phyloP scores from a whole-genome alignment of 2,113 vertebrate genomes.

The Peromyscus leucopus region DNA sequence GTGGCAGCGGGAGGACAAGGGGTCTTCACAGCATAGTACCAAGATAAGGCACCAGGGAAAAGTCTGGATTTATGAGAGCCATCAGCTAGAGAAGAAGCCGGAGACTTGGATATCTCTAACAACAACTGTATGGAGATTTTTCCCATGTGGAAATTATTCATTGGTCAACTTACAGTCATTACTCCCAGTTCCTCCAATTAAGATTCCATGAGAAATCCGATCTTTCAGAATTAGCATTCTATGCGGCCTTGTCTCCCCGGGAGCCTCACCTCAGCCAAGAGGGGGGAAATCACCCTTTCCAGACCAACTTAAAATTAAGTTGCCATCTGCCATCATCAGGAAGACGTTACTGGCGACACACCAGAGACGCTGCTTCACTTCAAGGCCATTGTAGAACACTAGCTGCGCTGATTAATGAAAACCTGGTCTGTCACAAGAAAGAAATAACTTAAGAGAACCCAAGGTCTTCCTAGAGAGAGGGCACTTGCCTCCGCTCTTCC shows the following conservation, averaged over 20 bases:
- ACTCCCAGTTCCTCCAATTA: slow-evolving; percentile 69
- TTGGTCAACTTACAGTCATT: slow-evolving; percentile 60
- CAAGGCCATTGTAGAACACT: slow-evolving; percentile 7
- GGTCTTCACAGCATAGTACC: slow-evolving; percentile 49
- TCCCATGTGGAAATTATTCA: slow-evolving; percentile 60
- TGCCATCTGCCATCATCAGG: slow-evolving; percentile 60
- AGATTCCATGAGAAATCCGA: slow-evolving; percentile 64
- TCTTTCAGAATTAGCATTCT: slow-evolving; percentile 64
- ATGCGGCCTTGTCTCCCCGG: not conserved
- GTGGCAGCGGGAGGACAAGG: slow-evolving; percentile 42
- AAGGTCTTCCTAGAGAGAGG: not conserved
- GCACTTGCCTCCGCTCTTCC: not conserved
- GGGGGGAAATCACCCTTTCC: not conserved
- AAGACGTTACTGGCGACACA: slow-evolving; percentile 39
- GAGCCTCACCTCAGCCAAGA: slow-evolving; percentile 23
- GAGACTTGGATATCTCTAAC: slow-evolving; percentile 52
- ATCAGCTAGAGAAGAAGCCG: slow-evolving; percentile 55
- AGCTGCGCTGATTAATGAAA: not conserved
- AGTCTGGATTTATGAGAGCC: slow-evolving; percentile 33
- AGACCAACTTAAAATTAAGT: slow-evolving; percentile 70
- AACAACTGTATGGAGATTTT: slow-evolving; percentile 13
- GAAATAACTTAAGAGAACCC: not conserved
- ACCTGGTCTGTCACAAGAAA: not conserved
- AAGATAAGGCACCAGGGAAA: slow-evolving; percentile 56
- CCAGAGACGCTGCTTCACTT: slow-evolving; percentile 36